These are phyloP conservation scores for Anarrhichthys ocellatus DNA, from an alignment of 2,113 vertebrate species.

Conservation along the genomic window DNA sequence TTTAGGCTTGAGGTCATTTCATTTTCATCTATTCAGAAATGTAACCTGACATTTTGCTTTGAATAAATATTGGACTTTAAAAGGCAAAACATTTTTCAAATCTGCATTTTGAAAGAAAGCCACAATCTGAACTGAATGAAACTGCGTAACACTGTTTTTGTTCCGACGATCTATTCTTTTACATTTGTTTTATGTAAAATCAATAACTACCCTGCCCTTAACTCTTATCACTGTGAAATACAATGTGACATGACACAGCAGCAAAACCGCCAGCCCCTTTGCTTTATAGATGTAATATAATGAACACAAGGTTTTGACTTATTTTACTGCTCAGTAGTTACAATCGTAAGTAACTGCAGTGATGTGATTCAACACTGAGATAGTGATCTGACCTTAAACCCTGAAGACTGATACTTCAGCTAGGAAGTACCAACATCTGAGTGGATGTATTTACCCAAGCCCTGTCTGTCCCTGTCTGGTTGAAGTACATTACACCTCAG, in stretches of 20 bases:
- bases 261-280: not conserved
- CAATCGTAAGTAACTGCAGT: not conserved
- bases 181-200: constrained; percentile 10
- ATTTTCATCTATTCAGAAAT: constrained; percentile 11
- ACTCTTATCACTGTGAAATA: not conserved
- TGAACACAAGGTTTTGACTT: not conserved
- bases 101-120: constrained; percentile 41
- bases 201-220: constrained; percentile 1
- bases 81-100: constrained; percentile 33
- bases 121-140: constrained; percentile 11
- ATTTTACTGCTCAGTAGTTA: constrained; percentile 13
- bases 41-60: not conserved
- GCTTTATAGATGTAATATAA: constrained; percentile 39
- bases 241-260: not conserved
- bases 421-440: not conserved
- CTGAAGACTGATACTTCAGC: not conserved
- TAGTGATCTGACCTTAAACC: not conserved
- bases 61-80: constrained; percentile 13
- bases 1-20: not conserved
- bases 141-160: not conserved
- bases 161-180: constrained; percentile 32
- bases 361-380: not conserved
- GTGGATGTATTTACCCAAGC: not conserved
- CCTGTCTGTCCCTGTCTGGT: not conserved
- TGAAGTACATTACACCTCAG: not conserved